A percentile compares a stretch with the other conserved stretches of the same genome.
phyloP scores from a whole-genome alignment of 1,140 invertebrate species.

The Brachionus sp. region DNA sequence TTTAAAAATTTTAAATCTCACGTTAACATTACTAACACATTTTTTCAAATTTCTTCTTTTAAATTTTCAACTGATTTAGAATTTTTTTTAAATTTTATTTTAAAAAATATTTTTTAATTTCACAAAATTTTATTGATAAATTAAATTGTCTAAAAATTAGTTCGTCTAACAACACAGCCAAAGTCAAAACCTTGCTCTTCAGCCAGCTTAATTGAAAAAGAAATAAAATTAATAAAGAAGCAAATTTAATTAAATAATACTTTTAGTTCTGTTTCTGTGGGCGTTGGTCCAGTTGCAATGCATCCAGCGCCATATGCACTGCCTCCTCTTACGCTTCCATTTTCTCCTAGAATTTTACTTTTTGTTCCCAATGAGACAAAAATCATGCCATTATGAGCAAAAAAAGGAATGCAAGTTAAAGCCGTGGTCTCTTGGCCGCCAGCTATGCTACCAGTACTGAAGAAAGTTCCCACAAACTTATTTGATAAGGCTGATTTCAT shows the following conservation, averaged over 20 bases:
- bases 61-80: too few species aligned
- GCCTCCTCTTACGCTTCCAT: not conserved
- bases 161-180: slow-evolving; percentile 33
- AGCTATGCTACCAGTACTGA: not conserved
- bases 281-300: not conserved
- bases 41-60: too few species aligned
- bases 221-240: not conserved
- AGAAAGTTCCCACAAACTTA: slow-evolving; percentile 43
- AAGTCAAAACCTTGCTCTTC: slow-evolving; percentile 31
- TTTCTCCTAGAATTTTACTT: slow-evolving; percentile 13
- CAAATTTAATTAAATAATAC: not conserved
- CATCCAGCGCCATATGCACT: not conserved
- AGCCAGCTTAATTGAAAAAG: not conserved
- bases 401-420: slow-evolving; percentile 41
- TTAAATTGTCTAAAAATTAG: not conserved
- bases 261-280: not conserved
- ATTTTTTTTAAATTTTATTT: too few species aligned
- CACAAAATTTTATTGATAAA: too few species aligned
- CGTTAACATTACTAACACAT: too few species aligned
- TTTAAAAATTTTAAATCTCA: too few species aligned
- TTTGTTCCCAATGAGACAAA: slow-evolving; percentile 18
- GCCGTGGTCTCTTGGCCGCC: slow-evolving; percentile 37
- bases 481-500: slow-evolving; percentile 13
- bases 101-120: too few species aligned
- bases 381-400: slow-evolving; percentile 43